Evolutionary conservation across 2,797 vertebrate species (phyloP).

Genomic region (Jordanella pulchra): DNA sequence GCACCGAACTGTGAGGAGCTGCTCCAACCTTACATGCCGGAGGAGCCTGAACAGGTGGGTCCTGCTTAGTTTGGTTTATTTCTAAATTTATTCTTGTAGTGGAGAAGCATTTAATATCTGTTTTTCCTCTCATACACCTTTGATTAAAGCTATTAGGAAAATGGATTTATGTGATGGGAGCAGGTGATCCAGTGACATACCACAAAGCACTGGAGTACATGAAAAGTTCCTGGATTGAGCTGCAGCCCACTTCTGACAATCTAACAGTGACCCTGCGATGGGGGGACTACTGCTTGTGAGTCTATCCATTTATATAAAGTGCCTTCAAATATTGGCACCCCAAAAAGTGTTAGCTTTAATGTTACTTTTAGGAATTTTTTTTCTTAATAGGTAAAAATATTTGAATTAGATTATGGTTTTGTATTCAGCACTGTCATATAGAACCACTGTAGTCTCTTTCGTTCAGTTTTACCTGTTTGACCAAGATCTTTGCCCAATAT

Average conservation of each 20-base stretch:
- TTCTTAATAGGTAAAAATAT: not conserved
- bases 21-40: constrained; percentile 66
- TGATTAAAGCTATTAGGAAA: constrained; percentile 69
- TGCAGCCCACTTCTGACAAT: constrained; percentile 59
- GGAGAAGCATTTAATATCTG: not conserved
- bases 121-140: not conserved
- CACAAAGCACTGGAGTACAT: constrained; percentile 70
- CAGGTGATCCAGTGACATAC: constrained; percentile 69
- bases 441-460: not conserved
- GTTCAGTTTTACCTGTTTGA: not conserved
- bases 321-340: not conserved
- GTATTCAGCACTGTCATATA: not conserved
- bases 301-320: constrained; percentile 11
- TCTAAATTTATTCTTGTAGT: not conserved
- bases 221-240: constrained; percentile 74
- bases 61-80: not conserved
- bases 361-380: not conserved
- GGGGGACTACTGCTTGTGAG: constrained; percentile 76
- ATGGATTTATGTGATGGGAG: constrained; percentile 77
- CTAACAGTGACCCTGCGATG: constrained; percentile 61
- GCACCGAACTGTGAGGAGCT: constrained; percentile 69
- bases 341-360: not conserved
- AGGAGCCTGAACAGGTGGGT: constrained; percentile 62
- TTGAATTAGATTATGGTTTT: not conserved
- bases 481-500: not conserved